Conservation (phyloP, 1,140 invertebrate genomes). For the Lordiphosa clarofinis region DNA sequence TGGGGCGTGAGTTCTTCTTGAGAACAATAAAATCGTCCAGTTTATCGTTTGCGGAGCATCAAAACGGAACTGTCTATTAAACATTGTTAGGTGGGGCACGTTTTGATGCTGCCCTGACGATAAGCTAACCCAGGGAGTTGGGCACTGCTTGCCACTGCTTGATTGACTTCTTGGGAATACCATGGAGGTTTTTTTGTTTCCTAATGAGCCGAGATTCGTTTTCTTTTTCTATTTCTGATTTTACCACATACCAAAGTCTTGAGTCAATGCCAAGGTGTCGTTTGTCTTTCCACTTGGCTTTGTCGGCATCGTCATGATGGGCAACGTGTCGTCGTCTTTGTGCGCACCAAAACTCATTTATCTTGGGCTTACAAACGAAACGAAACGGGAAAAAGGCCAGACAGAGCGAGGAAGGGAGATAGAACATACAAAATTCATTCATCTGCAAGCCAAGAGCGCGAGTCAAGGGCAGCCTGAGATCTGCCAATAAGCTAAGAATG, state of each 20-base stretch:
- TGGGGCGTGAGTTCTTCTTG: constrained; percentile 28
- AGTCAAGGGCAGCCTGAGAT: constrained; percentile 57
- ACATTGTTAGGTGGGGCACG: constrained; percentile 20
- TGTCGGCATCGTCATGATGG: constrained; percentile 61
- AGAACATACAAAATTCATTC: constrained; percentile 60
- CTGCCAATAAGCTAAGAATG: constrained; percentile 50
- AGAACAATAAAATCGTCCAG: constrained; percentile 62
- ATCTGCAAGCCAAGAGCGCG: constrained; percentile 53
- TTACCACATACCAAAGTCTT: constrained; percentile 69
- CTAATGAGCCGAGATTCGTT: constrained; percentile 7
- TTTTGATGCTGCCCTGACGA: constrained; percentile 3
- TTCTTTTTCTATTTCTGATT: constrained; percentile 18
- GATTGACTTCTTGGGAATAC: background rate
- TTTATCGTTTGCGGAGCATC: constrained; percentile 46
- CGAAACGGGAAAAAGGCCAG: constrained; percentile 8
- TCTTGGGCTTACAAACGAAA: constrained; percentile 64
- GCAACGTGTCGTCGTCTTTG: constrained; percentile 75
- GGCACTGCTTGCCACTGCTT: constrained; percentile 8
- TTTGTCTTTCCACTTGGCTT: constrained; percentile 67
- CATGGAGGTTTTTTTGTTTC: background rate
- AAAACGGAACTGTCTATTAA: constrained; percentile 70
- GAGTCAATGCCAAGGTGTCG: constrained; percentile 73
- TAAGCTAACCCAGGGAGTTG: background rate
- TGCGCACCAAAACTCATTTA: constrained; percentile 75
- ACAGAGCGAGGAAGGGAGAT: background rate